Evolutionary conservation across 2,113 vertebrate species (phyloP), one percentile per base, ranked within the genome.

Genomic region (Rhinolophus ferrumequinum): DNA sequence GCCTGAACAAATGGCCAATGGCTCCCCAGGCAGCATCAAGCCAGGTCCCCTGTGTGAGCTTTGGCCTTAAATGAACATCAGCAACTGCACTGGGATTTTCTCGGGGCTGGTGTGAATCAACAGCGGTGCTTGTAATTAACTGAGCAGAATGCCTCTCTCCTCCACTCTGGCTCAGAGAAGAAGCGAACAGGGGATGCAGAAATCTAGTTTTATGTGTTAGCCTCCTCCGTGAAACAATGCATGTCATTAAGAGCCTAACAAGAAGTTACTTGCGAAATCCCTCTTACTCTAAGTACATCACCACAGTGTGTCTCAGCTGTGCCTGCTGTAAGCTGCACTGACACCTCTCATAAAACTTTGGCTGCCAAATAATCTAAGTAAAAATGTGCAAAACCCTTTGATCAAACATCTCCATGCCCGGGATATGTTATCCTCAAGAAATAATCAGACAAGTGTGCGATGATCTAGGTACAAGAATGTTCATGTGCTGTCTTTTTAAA

Each of bases 1-100:
- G 85, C 12, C 50, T 94, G 95, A 77, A 35, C 75, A 92, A 44
- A 93, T 93, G 58, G 14, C 30, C 90, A 44, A 16, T 89, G 80
- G 47, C 22, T 94, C 73, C 73, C 87, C 7, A 90, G 12, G 72
- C 75, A 75, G 44, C 5, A 7, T 28, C 67, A 70, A 50, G 18
- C 5, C 8, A 6, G 56, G 28, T 50, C 24, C 90, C 86, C 4
- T 21, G 33, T 12, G 72, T n/a, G 13, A 8, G 9, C 67, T 52
- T 12, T 18, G 83, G 75, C 41, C 56, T 90, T 58, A 38, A 84
- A 50, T 30, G 54, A 79, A 64, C 66, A 56, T 58, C 10, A 21
- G 24, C 8, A 14, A 60, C 33, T 5, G 14, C 0, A 0, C 22
- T 44, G 21, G 80, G 16, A 52, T 44, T 33, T 66, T 44, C 90